Conservation (phyloP, 1,140 invertebrate species). For the Drosophila micromelanica region DNA sequence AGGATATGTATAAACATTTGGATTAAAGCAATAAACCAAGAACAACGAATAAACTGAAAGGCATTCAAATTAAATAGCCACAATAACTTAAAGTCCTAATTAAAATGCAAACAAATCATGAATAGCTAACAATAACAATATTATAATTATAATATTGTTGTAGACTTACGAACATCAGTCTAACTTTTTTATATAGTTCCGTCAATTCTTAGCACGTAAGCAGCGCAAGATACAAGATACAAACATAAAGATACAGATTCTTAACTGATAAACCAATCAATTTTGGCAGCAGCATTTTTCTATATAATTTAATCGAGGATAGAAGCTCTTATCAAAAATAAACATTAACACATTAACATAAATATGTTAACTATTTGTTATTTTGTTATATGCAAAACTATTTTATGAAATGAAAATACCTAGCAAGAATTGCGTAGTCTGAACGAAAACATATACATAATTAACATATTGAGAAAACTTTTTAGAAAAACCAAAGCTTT, state of each 20-base stretch:
- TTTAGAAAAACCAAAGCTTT: conserved; percentile 72
- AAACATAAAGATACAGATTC: conserved; percentile 26
- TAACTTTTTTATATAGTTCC: conserved; percentile 68
- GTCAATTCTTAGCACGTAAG: conserved; percentile 78
- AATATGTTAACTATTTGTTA: conserved; percentile 68
- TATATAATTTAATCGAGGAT: conserved; percentile 65
- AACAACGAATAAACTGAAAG: conserved; percentile 58
- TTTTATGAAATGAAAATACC: background rate
- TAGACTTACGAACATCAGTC: conserved; percentile 34
- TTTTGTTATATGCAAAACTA: conserved; percentile 35
- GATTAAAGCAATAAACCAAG: conserved; percentile 74
- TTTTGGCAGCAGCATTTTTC: conserved; percentile 72
- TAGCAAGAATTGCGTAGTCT: conserved; percentile 62
- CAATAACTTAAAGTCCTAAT: conserved; percentile 50
- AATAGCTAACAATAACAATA: conserved; percentile 33
- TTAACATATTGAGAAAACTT: conserved; percentile 70
- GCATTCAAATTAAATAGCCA: conserved; percentile 60
- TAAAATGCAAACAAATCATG: conserved; percentile 29
- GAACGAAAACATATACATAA: conserved; percentile 68
- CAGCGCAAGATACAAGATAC: conserved; percentile 47
- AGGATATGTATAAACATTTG: conserved; percentile 92
- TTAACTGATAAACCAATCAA: conserved; percentile 39
- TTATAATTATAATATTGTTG: conserved; percentile 53
- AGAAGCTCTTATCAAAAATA: conserved; percentile 27
- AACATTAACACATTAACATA: conserved; percentile 32